Percentiles rank a stretch among this genome's conserved stretches.
Conservation (phyloP, 2,797 vertebrate species). For the Rhinichthys osculus region DNA sequence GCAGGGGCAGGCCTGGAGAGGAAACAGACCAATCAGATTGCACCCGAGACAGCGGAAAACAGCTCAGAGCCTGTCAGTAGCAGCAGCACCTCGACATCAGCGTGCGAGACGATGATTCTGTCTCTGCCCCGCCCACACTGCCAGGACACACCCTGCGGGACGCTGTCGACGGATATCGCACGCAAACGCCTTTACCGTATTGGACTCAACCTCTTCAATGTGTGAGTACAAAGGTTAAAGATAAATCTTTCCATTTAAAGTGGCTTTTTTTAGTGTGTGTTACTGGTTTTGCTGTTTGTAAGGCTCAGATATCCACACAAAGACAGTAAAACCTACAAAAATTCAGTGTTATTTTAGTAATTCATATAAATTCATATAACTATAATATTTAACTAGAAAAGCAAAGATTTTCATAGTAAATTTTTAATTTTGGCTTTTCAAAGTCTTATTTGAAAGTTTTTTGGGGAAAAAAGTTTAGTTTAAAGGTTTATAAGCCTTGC, state of each 20-base stretch:
- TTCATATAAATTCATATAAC: background rate
- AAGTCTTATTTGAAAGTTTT: background rate
- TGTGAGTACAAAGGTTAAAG: constrained; percentile 82
- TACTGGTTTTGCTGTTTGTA: background rate
- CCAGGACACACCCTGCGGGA: constrained; percentile 93
- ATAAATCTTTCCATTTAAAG: background rate
- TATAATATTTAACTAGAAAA: background rate
- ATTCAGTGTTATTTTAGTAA: background rate
- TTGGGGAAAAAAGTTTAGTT: background rate
- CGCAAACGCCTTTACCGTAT: constrained; percentile 98
- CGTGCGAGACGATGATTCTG: constrained; percentile 93
- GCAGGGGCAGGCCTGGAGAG: constrained; percentile 68
- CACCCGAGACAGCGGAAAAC: constrained; percentile 71
- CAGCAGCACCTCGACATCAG: constrained; percentile 89
- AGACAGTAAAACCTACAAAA: background rate
- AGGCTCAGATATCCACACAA: background rate
- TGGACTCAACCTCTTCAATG: constrained; percentile 98
- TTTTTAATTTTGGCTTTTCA: background rate
- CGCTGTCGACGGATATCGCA: constrained; percentile 95
- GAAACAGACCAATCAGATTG: constrained; percentile 64
- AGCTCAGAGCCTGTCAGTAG: constrained; percentile 85
- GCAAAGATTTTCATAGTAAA: background rate
- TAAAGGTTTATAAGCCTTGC: background rate
- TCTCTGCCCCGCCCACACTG: constrained; percentile 95
- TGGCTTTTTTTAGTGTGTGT: background rate